Conservation (phyloP, 2,797 vertebrate genomes). For the Xerus rutilus region DNA sequence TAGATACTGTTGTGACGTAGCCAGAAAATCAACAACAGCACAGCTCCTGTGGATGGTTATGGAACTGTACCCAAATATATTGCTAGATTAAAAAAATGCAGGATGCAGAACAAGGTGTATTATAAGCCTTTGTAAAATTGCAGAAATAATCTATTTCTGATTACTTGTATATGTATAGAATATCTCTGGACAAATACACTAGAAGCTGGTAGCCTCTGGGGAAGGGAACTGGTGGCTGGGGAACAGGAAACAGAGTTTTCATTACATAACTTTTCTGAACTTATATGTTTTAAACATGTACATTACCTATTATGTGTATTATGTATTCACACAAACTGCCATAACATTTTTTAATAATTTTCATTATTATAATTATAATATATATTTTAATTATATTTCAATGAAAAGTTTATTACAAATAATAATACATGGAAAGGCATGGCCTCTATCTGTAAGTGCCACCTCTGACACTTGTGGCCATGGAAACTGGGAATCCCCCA, state of each 20-base stretch:
- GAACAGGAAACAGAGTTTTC: not conserved
- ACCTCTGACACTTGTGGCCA: not conserved
- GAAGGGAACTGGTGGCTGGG: not conserved
- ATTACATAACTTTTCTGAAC: not conserved
- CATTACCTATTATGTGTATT: not conserved
- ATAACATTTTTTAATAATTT: not conserved
- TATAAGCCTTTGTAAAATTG: not conserved
- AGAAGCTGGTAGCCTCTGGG: not conserved
- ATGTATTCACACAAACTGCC: not conserved
- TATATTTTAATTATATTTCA: not conserved
- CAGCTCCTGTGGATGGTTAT: not conserved
- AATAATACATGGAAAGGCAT: not conserved
- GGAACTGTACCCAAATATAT: not conserved
- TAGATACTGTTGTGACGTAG: not conserved
- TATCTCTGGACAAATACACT: not conserved
- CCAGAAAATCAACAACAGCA: not conserved
- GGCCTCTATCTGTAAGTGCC: not conserved
- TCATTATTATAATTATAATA: not conserved
- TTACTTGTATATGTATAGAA: not conserved
- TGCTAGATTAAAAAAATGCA: not conserved
- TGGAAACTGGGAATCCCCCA: not conserved
- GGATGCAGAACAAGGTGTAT: not conserved
- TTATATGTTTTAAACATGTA: not conserved
- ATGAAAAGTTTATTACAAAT: not conserved
- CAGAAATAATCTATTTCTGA: not conserved